Evolutionary conservation across 2,797 vertebrate species (phyloP), one percentile per base, ranked within the genome.

Genomic region (Pampus argenteus): DNA sequence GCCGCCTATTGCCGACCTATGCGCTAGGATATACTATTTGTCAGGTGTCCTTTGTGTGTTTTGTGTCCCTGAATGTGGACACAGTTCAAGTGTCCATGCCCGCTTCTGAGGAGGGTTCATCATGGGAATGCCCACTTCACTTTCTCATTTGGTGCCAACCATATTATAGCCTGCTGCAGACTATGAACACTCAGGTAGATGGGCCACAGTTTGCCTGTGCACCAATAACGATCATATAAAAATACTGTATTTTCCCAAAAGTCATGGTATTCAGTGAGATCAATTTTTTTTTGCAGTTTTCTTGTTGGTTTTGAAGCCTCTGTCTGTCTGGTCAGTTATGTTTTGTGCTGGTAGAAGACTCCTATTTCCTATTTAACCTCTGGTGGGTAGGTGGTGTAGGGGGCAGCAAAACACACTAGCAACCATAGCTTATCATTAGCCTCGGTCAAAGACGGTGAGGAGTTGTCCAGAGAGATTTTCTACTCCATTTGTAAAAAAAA

Each of bases 381-480:
- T 66, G 57, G 20, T 67, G 63, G 14, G 47, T 49, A 64, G 62
- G 52, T 22, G 10, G 28, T 29, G 75, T 9, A 51, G 49, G 50
- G 75, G 60, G 74, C 69, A 76, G 76, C 55, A 71, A 79, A 79
- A 71, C 55, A 75, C 34, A 71, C n/a, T 2, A 25, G 55, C 52
- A 74, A 52, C 44, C 36, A 81, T 82, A 82, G 74, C 80, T 84
- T 74, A 84, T 81, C 62, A 79, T 81, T 68, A 79, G 50, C 59
- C 68, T 59, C 29, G 62, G 80, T 85, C 44, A 51, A 36, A 67
- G 51, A 60, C n/a, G 66, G 73, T 52, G 62, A 81, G 44, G 23
- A 51, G 22, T 10, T 38, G 50, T 40, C 51, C 44, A 6, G 28
- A 18, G 63, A 72, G 63, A 73, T 29, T 52, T 63, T 56, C 57